These are phyloP conservation scores for Taurulus bubalis DNA, from an alignment of 2,113 vertebrate genomes.

Conservation along the genomic window DNA sequence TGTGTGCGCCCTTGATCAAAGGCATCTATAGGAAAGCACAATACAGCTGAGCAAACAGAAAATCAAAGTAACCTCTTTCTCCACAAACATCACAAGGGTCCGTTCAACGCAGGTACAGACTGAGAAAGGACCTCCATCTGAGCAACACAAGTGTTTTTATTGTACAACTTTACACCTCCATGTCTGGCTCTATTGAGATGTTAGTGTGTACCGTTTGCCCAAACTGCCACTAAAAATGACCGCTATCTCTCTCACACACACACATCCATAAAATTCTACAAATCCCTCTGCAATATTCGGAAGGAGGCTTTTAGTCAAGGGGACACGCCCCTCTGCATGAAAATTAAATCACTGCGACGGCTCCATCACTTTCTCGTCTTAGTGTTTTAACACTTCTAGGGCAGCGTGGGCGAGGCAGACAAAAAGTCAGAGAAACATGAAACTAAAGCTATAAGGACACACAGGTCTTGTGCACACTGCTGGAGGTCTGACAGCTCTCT, in stretches of 20 bases:
- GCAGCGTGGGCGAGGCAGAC: background rate
- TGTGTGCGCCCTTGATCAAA: slow-evolving; percentile 55
- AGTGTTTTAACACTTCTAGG: slow-evolving; percentile 22
- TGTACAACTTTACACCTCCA: slow-evolving; percentile 32
- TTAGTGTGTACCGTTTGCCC: background rate
- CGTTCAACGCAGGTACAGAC: slow-evolving; percentile 4
- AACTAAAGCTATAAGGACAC: background rate
- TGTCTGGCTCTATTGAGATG: background rate
- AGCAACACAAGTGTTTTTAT: slow-evolving; percentile 22
- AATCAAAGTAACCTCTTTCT: slow-evolving; percentile 47
- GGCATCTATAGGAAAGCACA: slow-evolving; percentile 42
- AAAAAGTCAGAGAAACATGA: background rate
- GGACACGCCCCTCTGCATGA: slow-evolving; percentile 49
- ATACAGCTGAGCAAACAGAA: slow-evolving; percentile 70
- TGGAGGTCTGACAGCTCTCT: slow-evolving; percentile 41
- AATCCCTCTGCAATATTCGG: slow-evolving; percentile 11
- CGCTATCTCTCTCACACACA: background rate
- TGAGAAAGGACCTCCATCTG: slow-evolving; percentile 1
- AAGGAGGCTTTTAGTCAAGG: slow-evolving; percentile 27
- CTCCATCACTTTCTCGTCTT: slow-evolving; percentile 10
- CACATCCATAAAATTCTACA: background rate
- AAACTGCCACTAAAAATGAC: background rate
- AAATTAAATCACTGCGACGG: slow-evolving; percentile 25
- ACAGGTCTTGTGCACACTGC: background rate
- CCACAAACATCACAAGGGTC: slow-evolving; percentile 36